Evolutionary conservation across 2,113 vertebrate species (phyloP), one percentile per base, ranked within the genome.

Genomic region (Clarias batrachus): DNA sequence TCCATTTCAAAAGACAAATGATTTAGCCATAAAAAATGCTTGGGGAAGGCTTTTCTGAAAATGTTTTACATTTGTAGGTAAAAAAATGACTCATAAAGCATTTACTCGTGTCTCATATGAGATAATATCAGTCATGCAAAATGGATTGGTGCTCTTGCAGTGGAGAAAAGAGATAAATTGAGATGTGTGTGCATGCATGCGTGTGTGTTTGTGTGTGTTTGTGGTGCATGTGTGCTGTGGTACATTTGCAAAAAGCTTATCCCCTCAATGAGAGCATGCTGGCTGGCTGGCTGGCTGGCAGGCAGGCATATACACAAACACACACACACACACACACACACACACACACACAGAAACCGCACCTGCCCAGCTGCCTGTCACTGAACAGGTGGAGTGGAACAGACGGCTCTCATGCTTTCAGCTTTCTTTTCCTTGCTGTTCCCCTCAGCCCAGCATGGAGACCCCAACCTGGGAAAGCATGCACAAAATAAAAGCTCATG

Each of bases 361-460:
- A 87, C 86, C 86, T 86, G 86, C 88, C 86, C 77, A 77, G 78
- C 81, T 89, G 88, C 86, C 82, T 81, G 88, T 89, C 85, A 86
- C 5, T 48, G 86, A 90, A 81, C 90, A 90, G 90, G 90, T 89
- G 88, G 90, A 86, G 77, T 83, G 65, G 78, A 90, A 90, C 90
- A 90, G 76, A 89, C 86, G 87, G 90, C 68, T 77, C 63, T 89
- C 70, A 63, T 87, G 57, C 70, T 73, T 76, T 85, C 83, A 9
- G 65, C 25, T 19, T 81, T 81, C 25, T 70, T 80, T 81, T 27
- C 30, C 73, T 88, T 68, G 70, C 85, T 74, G 63, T 82, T 89
- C 84, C 33, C 81, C 77, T 84, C 60, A 74, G 85, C 77, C 74
- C 30, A 77, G 70, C 70, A 70, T n/a, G 30, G 81, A 85, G 82